A percentile compares a stretch with the other conserved stretches of the same genome.
phyloP scores from a whole-genome alignment of 1,140 invertebrate species.

The Cephus cinctus region DNA sequence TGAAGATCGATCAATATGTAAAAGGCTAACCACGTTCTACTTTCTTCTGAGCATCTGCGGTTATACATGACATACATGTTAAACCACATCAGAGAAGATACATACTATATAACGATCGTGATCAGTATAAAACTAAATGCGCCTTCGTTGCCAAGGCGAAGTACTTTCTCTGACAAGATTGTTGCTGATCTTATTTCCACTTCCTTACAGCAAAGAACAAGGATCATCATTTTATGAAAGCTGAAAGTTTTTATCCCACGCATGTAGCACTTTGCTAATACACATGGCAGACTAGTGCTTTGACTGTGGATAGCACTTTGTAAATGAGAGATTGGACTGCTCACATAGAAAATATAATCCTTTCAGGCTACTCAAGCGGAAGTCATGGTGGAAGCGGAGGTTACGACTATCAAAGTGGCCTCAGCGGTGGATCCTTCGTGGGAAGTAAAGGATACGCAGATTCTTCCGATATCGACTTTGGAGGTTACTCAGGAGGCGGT shows the following conservation, averaged over 20 bases:
- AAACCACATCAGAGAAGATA: conserved; percentile 18
- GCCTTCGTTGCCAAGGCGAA: conserved; percentile 9
- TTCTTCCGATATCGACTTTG: no score
- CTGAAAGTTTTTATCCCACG: no score
- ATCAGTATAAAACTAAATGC: conserved; percentile 6
- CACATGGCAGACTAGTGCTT: neutral
- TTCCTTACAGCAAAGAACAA: no score
- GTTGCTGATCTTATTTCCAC: neutral
- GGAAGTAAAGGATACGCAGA: conserved; percentile 12
- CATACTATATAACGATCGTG: neutral
- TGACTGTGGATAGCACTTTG: neutral
- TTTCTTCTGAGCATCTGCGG: conserved; percentile 34
- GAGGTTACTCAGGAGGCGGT: neutral
- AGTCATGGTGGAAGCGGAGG: conserved; percentile 5
- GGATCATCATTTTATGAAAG: no score
- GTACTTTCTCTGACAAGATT: conserved; percentile 5
- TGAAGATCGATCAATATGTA: conserved; percentile 10
- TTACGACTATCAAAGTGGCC: conserved; percentile 16
- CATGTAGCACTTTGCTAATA: no score
- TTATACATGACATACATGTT: conserved; percentile 40
- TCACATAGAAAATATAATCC: neutral
- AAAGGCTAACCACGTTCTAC: conserved; percentile 37
- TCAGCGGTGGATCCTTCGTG: conserved; percentile 12
- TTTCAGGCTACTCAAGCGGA: conserved; percentile 18
- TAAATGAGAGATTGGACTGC: neutral